Base-by-base conservation (phyloP, 1,140 invertebrate genomes). In the Phthorimaea operculella region DNA sequence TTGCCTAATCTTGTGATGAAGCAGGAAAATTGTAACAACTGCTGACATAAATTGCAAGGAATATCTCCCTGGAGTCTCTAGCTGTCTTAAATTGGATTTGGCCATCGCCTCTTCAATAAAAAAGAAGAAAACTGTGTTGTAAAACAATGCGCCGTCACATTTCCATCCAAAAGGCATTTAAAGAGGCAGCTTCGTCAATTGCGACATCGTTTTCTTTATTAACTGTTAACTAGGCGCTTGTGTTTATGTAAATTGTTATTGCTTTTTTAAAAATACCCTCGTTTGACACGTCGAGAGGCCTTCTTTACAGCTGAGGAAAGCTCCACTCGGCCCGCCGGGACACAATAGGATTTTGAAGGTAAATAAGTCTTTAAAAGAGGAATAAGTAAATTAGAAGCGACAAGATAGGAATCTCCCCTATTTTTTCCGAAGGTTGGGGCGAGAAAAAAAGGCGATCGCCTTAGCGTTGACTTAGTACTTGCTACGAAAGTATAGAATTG, bases 331-430 rank as follows among this genome's bases (percentile, higher is more conserved):
- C 51, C 74, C 75, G 74, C 70, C 70, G 68, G 68, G 74, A 61
- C 74, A 87, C 83, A 86, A 87, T 85, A 78, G 82, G 83, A 86
- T 86, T 86, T 83, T 82, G 83, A 85, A 87, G 82, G 87, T 88
- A 88, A 88, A 88, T 88, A 88, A 87, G 87, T 88, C 87, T 88
- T 87, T 87, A 88, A 87, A 85, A 86, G 84, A 87, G 87, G 83
- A 87, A 89, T 88, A 89, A 89, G 87, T 89, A 89, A 89, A 89
- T 89, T 88, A 88, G 87, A 89, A 88, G 87, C 86, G 84, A 86
- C 83, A 87, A 85, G 88, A 89, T 88, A 89, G 86, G 86, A 87
- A 89, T 89, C 88, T 88, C 86, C 87, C 88, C 87, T 86, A 87
- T 85, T 83, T 85, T 79, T 75, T 85, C 76, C 61, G 74, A 66